Conservation (phyloP, 2,113 vertebrate species). For the Steatornis caripensis region DNA sequence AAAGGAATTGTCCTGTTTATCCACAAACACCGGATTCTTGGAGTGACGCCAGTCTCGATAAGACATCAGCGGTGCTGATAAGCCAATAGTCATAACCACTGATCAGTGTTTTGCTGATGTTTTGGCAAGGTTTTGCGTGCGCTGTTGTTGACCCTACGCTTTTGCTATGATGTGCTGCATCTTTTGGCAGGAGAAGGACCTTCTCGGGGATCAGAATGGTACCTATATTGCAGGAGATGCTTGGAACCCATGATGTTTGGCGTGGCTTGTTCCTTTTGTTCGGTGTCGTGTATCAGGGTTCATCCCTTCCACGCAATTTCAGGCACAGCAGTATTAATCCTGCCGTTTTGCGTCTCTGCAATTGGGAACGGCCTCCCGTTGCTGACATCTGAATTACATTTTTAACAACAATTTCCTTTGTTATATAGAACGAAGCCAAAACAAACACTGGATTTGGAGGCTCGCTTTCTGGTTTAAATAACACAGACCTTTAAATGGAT, state of each 20-base stretch:
- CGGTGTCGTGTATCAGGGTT: not conserved
- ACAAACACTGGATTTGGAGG: not conserved
- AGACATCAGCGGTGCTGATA: not conserved
- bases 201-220: not conserved
- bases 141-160: not conserved
- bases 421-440: not conserved
- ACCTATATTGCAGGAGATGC: not conserved
- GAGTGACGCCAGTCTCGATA: not conserved
- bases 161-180: not conserved
- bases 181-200: not conserved
- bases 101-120: not conserved
- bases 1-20: not conserved
- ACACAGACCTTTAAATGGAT: not conserved
- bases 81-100: not conserved
- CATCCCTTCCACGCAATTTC: not conserved
- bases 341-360: not conserved
- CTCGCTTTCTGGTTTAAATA: slow-evolving; percentile 13
- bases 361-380: not conserved
- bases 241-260: not conserved
- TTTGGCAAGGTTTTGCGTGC: not conserved
- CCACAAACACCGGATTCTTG: not conserved
- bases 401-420: slow-evolving; percentile 39
- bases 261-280: not conserved
- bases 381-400: slow-evolving; percentile 36
- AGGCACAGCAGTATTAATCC: not conserved